Base-by-base conservation (phyloP, 2,888 invertebrate genomes). In the Rapana venosa region DNA sequence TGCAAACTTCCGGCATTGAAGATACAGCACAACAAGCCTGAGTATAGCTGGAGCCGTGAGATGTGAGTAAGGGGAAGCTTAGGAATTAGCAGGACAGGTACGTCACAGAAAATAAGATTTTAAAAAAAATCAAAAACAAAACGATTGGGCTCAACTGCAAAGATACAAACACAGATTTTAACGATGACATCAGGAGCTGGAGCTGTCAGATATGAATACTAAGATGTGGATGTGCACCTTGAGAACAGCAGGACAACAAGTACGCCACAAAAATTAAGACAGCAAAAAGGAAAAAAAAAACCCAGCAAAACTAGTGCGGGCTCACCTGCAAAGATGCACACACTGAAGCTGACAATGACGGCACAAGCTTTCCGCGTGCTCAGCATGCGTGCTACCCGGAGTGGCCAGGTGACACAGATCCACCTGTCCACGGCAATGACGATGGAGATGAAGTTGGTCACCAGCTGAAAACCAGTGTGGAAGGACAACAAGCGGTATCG, bases 341-440 rank as follows among this genome's bases (percentile, higher is more conserved):
- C 6, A 20, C 58, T 32, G 66, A n/a, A 11, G 61, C 61, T 32
- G 20, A 56, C 30, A 66, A 66, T 47, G 47, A 35, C 35, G 1
- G 8, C 61, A 32, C 26, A 15, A 13, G 35, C 22, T 1, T 32
- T 26, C 5, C 47, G 26, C 22, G 47, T 26, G n/a, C 66, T 26
- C 11, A 35, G 87, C 47, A 74, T 22, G 6, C 47, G 35, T 17
- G 58, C 74, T 6, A n/a, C 81, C 30, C 32, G 58, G 17, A 88
- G n/a, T 1, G 79, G 81, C 58, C 47, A 58, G 4, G 47, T 17
- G 22, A 88, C 81, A 35, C 83, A 66, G 26, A 88, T 36, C 83
- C 88, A 88, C 81, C n/a, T 30, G 36, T 88, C 88, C 32, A 81
- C 32, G 11, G 88, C 79, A 32, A 88, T 88, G 81, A 88, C 35